phyloP scores from a whole-genome alignment of 2,888 invertebrate genomes.

The Drosophila pseudotakahashii region DNA sequence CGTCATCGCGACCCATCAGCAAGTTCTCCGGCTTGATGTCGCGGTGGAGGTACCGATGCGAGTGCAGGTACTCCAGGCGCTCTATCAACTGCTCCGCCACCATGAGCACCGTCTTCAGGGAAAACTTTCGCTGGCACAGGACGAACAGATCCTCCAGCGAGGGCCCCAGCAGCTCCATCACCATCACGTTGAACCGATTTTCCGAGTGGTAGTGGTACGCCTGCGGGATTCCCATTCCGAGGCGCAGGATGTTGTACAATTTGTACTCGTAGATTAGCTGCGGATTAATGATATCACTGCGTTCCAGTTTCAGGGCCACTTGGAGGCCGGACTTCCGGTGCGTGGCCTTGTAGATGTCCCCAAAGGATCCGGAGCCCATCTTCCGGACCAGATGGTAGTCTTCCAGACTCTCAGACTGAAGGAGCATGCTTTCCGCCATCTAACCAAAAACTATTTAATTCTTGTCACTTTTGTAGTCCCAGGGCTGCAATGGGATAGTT shows the following conservation, averaged over 20 bases:
- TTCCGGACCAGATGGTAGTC: not conserved
- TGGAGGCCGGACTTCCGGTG: not conserved
- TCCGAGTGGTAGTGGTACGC: not conserved
- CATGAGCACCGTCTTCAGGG: conserved; percentile 59
- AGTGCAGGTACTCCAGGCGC: conserved; percentile 44
- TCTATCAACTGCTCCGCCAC: conserved; percentile 51
- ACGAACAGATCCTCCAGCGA: conserved; percentile 49
- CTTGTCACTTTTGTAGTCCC: fast-evolving
- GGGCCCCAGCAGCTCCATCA: conserved; percentile 56
- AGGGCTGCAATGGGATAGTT: not conserved
- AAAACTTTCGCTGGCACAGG: conserved; percentile 39
- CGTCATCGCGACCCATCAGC: conserved; percentile 8
- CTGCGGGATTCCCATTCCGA: conserved; percentile 29
- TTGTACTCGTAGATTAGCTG: conserved; percentile 29
- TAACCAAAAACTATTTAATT: not conserved
- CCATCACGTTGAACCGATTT: conserved; percentile 26
- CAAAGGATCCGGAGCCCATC: conserved; percentile 50
- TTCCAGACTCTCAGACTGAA: not conserved
- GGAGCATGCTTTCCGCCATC: not conserved
- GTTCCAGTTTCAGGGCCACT: conserved; percentile 56
- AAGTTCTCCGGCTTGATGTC: conserved; percentile 63
- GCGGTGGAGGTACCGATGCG: conserved; percentile 34
- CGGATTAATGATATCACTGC: fast-evolving
- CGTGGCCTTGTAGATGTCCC: conserved; percentile 38
- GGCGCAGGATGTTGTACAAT: conserved; percentile 4